Conservation (phyloP, 2,797 vertebrate species). For the Liasis olivaceus region DNA sequence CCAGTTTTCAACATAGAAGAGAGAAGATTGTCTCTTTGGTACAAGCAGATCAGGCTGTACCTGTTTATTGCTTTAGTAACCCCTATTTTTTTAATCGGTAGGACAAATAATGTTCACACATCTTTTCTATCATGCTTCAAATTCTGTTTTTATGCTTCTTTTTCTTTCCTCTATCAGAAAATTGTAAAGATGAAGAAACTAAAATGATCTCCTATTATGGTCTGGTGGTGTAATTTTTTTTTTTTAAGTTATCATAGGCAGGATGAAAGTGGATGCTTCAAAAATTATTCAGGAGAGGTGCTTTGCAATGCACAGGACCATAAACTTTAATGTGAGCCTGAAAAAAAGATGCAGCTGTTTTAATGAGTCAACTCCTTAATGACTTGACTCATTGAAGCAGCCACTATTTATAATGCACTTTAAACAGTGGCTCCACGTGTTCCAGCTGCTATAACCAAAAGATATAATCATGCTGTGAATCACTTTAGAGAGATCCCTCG, state of each 20-base stretch:
- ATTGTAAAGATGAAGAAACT: not conserved
- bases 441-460: not conserved
- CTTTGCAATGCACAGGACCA: not conserved
- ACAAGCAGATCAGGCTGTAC: not conserved
- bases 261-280: not conserved
- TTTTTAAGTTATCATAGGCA: not conserved
- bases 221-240: not conserved
- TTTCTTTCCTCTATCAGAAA: not conserved
- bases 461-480: constrained; percentile 40
- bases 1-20: not conserved
- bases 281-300: not conserved
- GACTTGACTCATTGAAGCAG: not conserved
- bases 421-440: not conserved
- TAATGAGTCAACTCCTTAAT: not conserved
- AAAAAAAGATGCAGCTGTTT: not conserved
- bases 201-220: not conserved
- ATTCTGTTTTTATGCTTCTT: not conserved
- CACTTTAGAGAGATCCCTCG: constrained; percentile 51
- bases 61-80: not conserved
- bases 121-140: not conserved
- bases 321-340: not conserved
- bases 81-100: not conserved
- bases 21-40: not conserved
- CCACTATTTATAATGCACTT: not conserved
- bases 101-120: not conserved